phyloP scores from a whole-genome alignment of 2,113 vertebrate species.

The Cyprinus carpio region DNA sequence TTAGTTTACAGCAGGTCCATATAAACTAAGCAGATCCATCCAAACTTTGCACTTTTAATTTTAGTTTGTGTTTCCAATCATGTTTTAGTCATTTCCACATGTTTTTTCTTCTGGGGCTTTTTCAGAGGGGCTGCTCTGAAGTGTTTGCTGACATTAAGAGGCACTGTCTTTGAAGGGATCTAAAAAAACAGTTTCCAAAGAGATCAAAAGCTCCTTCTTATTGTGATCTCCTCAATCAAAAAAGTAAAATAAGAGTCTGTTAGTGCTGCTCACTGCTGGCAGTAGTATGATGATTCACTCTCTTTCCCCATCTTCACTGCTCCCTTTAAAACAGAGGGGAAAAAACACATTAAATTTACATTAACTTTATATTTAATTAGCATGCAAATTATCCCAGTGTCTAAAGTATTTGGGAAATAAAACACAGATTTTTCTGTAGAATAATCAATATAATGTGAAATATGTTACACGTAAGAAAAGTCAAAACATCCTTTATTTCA shows the following conservation, averaged over 20 bases:
- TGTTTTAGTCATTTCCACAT: neutral
- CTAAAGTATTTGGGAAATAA: neutral
- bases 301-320: conserved; percentile 80
- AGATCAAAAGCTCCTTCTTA: neutral
- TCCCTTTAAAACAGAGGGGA: conserved; percentile 66
- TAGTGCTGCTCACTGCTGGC: conserved; percentile 60
- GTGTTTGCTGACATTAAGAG: conserved; percentile 64
- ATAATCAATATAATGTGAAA: neutral
- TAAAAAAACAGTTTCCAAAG: conserved; percentile 51
- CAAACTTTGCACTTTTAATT: neutral
- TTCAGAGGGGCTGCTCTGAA: conserved; percentile 47
- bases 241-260: conserved; percentile 39
- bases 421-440: neutral
- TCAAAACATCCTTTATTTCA: neutral
- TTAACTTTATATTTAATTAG: neutral
- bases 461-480: neutral
- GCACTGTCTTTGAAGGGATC: conserved; percentile 67
- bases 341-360: neutral
- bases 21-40: conserved; percentile 26
- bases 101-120: conserved; percentile 10
- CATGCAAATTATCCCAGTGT: neutral
- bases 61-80: neutral
- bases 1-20: conserved; percentile 1
- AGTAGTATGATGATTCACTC: conserved; percentile 65
- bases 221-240: neutral